Evolutionary conservation across 2,888 invertebrate species (phyloP).

Genomic region (Drosophila infuscata): DNA sequence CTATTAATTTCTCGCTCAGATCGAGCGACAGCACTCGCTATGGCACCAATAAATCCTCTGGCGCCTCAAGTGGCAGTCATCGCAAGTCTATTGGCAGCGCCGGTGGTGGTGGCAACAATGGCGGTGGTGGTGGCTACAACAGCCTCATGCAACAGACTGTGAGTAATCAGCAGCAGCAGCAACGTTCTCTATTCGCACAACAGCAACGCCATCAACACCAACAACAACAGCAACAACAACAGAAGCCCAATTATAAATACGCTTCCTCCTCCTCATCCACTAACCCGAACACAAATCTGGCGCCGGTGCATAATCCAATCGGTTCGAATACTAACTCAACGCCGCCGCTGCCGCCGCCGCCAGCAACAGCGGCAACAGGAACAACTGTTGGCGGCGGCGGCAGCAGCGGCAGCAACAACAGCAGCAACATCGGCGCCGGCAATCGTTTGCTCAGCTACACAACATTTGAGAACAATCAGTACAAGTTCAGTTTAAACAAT

Average conservation of each 20-base stretch:
- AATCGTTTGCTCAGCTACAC: slow-evolving; percentile 85
- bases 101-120: slow-evolving; percentile 66
- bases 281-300: slow-evolving; percentile 73
- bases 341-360: slow-evolving; percentile 24
- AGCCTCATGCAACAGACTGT: slow-evolving; percentile 85
- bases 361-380: slow-evolving; percentile 17
- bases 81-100: slow-evolving; percentile 83
- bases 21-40: slow-evolving; percentile 88
- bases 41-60: slow-evolving; percentile 85
- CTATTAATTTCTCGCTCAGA: slow-evolving; percentile 70
- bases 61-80: slow-evolving; percentile 85
- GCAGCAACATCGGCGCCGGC: slow-evolving; percentile 55
- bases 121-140: slow-evolving; percentile 74
- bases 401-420: slow-evolving; percentile 17
- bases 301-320: slow-evolving; percentile 79
- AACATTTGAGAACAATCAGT: slow-evolving; percentile 85
- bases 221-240: slow-evolving; percentile 79
- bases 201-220: slow-evolving; percentile 80
- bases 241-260: slow-evolving; percentile 81
- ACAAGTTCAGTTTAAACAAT: slow-evolving; percentile 85
- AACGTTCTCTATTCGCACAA: slow-evolving; percentile 80
- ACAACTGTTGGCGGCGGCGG: slow-evolving; percentile 10
- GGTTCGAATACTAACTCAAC: slow-evolving; percentile 59
- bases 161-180: slow-evolving; percentile 84
- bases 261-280: slow-evolving; percentile 63